Conservation (phyloP, 2,888 invertebrate genomes). For the Serrognathus titanus region DNA sequence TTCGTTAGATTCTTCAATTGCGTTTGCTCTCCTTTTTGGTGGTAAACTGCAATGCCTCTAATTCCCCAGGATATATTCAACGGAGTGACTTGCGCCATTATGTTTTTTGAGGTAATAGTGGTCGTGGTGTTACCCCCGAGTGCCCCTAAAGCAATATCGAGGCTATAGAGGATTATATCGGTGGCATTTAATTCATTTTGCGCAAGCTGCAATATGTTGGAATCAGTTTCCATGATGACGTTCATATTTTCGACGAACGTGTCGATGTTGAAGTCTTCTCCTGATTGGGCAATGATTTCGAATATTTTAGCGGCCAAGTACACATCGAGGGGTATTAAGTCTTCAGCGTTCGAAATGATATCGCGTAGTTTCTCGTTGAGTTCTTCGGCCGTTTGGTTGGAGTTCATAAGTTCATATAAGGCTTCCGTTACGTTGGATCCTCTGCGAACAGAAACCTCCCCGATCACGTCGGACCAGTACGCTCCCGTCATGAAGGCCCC, state of each 20-base stretch:
- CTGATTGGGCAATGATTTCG: slow-evolving; percentile 5
- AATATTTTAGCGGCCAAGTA: slow-evolving; percentile 28
- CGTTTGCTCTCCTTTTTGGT: neutral
- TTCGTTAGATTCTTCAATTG: neutral
- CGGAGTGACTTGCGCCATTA: slow-evolving; percentile 7
- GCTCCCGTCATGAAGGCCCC: slow-evolving; percentile 1
- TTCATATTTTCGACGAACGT: slow-evolving; percentile 51
- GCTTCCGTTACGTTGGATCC: slow-evolving; percentile 9
- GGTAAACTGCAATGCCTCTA: slow-evolving; percentile 11
- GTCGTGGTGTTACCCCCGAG: neutral
- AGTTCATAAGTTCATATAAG: slow-evolving; percentile 14
- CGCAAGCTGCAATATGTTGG: slow-evolving; percentile 33
- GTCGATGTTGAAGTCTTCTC: slow-evolving; percentile 5
- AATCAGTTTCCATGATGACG: slow-evolving; percentile 53
- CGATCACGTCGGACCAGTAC: slow-evolving; percentile 11
- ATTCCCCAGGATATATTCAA: neutral
- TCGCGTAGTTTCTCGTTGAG: slow-evolving; percentile 4
- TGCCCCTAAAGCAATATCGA: slow-evolving; percentile 48
- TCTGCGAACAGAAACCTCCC: neutral
- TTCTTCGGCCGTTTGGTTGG: slow-evolving; percentile 5
- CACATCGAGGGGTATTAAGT: slow-evolving; percentile 18
- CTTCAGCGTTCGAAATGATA: neutral
- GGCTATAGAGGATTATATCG: slow-evolving; percentile 58
- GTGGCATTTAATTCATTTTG: slow-evolving; percentile 60
- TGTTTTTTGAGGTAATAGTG: neutral